Conservation (phyloP, 1,140 invertebrate species). For the Drosophila nigrodunni region DNA sequence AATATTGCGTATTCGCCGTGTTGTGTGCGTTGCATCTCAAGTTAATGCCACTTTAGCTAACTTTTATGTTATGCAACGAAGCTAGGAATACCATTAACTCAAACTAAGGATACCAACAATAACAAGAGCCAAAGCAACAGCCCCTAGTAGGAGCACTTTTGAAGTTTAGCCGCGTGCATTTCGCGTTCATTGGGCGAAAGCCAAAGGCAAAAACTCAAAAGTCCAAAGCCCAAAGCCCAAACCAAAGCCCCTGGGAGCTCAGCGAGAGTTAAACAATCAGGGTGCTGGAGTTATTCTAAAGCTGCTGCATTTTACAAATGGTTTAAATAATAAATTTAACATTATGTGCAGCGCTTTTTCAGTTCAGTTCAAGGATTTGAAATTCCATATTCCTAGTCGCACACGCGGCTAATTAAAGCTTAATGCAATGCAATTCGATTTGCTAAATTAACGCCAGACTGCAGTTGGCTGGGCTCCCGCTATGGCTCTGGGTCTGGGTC, state of each 20-base stretch:
- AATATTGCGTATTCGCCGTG: slow-evolving; percentile 66
- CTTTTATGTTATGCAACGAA: slow-evolving; percentile 64
- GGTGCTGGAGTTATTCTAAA: slow-evolving; percentile 61
- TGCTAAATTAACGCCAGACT: slow-evolving; percentile 63
- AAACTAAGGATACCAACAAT: slow-evolving; percentile 1
- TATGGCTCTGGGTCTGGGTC: not conserved
- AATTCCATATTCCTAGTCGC: slow-evolving; percentile 13
- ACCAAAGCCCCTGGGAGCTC: slow-evolving; percentile 18
- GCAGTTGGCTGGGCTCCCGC: slow-evolving; percentile 10
- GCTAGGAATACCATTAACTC: slow-evolving; percentile 13
- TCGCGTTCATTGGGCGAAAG: slow-evolving; percentile 65
- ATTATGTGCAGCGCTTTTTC: slow-evolving; percentile 40
- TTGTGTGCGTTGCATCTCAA: slow-evolving; percentile 58
- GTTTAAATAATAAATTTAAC: slow-evolving; percentile 71
- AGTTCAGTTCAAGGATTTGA: slow-evolving; percentile 25
- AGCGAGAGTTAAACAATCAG: not conserved
- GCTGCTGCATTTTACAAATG: slow-evolving; percentile 72
- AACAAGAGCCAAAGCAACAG: not conserved
- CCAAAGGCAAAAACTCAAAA: slow-evolving; percentile 36
- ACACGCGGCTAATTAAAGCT: slow-evolving; percentile 61
- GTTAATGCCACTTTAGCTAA: slow-evolving; percentile 67
- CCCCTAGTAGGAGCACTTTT: slow-evolving; percentile 45
- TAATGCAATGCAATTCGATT: slow-evolving; percentile 76
- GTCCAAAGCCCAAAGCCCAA: not conserved
- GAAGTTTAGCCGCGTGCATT: slow-evolving; percentile 75